Conservation (phyloP, 2,113 vertebrate genomes). For the Megaceryle torquata region DNA sequence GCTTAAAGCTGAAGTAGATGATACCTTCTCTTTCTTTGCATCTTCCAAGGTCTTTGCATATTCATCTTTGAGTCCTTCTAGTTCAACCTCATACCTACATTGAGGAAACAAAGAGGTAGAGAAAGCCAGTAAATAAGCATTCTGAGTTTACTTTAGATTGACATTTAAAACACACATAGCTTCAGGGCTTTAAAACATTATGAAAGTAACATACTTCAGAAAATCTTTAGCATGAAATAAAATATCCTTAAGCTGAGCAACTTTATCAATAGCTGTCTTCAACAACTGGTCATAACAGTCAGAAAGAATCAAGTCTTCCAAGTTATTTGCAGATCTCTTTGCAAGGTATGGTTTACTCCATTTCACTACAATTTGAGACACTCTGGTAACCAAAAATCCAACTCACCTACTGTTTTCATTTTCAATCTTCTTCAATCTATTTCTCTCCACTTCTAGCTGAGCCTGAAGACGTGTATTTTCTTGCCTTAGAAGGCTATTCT, state of each 20-base stretch:
- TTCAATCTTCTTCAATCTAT: constrained; percentile 85
- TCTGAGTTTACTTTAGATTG: not conserved
- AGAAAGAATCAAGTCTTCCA: not conserved
- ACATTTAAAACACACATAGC: not conserved
- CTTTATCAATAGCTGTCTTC: not conserved
- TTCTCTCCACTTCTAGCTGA: constrained; percentile 87
- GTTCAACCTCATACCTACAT: constrained; percentile 85
- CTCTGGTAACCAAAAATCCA: not conserved
- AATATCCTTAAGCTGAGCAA: not conserved
- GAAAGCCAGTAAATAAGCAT: not conserved
- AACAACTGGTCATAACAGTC: rapidly evolving
- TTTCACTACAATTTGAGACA: not conserved
- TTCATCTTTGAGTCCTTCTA: constrained; percentile 89
- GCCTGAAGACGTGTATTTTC: constrained; percentile 87
- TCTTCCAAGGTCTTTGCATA: constrained; percentile 87
- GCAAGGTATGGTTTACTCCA: not conserved
- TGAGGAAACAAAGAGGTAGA: not conserved
- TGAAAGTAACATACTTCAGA: not conserved
- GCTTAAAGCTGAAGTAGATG: not conserved
- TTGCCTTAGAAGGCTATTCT: constrained; percentile 89
- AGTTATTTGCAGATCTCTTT: not conserved
- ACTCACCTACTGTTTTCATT: constrained; percentile 89
- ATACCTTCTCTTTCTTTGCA: constrained; percentile 93
- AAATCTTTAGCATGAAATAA: not conserved
- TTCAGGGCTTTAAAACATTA: not conserved